Percentiles rank a stretch among this genome's conserved stretches.
Conservation (phyloP, 2,888 invertebrate species). For the Lasioglossum marginatum region DNA sequence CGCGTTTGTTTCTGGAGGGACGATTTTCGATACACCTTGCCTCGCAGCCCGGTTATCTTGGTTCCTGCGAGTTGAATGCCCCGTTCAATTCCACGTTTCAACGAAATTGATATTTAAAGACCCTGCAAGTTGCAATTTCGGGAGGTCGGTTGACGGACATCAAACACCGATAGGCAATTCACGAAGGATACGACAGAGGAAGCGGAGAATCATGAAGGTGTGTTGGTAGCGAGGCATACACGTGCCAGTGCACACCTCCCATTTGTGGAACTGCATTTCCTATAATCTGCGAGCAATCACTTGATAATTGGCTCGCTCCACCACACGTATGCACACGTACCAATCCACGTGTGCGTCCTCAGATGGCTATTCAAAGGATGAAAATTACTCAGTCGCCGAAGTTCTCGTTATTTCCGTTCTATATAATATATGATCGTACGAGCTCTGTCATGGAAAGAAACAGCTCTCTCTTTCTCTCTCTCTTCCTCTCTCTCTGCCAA, state of each 20-base stretch:
- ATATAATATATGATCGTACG: constrained; percentile 21
- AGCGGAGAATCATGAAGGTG: constrained; percentile 56
- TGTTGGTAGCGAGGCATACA: constrained; percentile 51
- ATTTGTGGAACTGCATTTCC: constrained; percentile 78
- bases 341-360: constrained; percentile 61
- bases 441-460: constrained; percentile 10
- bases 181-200: constrained; percentile 70
- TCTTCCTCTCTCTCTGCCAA: neutral
- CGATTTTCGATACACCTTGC: neutral
- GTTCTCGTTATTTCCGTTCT: constrained; percentile 52
- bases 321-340: constrained; percentile 43
- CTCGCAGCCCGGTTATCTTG: neutral
- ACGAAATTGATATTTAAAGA: constrained; percentile 19
- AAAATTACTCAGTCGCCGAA: constrained; percentile 60
- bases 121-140: constrained; percentile 16
- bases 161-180: constrained; percentile 77
- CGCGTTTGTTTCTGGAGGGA: neutral
- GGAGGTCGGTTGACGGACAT: constrained; percentile 56
- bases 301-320: constrained; percentile 73
- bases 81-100: neutral
- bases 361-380: constrained; percentile 62
- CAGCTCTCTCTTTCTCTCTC: neutral
- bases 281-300: constrained; percentile 80
- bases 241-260: constrained; percentile 65
- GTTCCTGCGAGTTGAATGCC: neutral